These are phyloP conservation scores for Diploptera punctata DNA, from an alignment of 2,888 invertebrate species.

Conservation along the genomic window DNA sequence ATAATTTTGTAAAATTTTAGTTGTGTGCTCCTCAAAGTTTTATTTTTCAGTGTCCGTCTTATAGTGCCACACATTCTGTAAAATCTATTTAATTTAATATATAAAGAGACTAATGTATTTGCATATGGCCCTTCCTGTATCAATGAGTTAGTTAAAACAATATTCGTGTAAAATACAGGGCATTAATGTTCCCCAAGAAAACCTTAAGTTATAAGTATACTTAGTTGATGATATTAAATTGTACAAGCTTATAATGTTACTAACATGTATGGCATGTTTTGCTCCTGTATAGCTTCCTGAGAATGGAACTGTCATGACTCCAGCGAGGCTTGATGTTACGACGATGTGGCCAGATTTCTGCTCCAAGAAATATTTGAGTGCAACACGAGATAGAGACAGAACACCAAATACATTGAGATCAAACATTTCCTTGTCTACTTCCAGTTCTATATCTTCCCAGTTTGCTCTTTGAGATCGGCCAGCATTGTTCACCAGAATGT, in stretches of 20 bases:
- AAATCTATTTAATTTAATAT: too few species aligned
- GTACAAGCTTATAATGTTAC: too few species aligned
- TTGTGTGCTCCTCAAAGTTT: too few species aligned
- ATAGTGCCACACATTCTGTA: too few species aligned
- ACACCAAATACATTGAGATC: slow-evolving; percentile 79
- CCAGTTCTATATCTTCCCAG: slow-evolving; percentile 72
- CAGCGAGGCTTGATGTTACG: slow-evolving; percentile 76
- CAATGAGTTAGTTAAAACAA: neutral
- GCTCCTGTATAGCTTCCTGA: slow-evolving; percentile 75
- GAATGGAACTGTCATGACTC: slow-evolving; percentile 69
- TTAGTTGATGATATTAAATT: too few species aligned
- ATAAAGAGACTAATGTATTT: too few species aligned
- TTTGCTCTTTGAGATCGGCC: slow-evolving; percentile 77
- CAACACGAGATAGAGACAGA: slow-evolving; percentile 72
- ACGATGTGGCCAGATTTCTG: slow-evolving; percentile 69
- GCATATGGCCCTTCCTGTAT: too few species aligned
- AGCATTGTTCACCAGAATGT: slow-evolving; percentile 82
- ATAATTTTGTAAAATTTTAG: too few species aligned
- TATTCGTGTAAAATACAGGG: too few species aligned
- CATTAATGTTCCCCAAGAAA: too few species aligned
- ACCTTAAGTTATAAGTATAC: too few species aligned
- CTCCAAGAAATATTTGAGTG: slow-evolving; percentile 67
- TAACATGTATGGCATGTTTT: slow-evolving; percentile 79
- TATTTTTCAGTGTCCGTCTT: too few species aligned
- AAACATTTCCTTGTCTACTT: slow-evolving; percentile 76